These are phyloP conservation scores for Rotaria socialis DNA, from an alignment of 2,888 invertebrate species.

Conservation along the genomic window DNA sequence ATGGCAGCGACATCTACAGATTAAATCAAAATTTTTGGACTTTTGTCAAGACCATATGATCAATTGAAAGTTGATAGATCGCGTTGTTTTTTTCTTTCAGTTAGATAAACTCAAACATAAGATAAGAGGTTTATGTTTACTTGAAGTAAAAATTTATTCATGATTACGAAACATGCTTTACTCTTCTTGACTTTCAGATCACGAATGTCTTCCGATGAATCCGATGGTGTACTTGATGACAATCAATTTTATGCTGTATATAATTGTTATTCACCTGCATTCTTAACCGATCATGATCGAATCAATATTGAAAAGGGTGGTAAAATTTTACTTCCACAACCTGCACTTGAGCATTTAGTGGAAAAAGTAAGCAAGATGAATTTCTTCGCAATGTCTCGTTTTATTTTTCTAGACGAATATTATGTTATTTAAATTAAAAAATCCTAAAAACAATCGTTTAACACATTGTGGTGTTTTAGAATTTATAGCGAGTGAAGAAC, in stretches of 20 bases:
- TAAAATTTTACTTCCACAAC: constrained; percentile 70
- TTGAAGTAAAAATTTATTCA: no score
- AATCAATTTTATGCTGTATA: constrained; percentile 65
- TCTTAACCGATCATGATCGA: constrained; percentile 86
- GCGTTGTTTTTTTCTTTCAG: no score
- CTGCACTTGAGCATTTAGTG: constrained; percentile 1
- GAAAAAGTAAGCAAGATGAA: not conserved
- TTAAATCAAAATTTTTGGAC: not conserved
- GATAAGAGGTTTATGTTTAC: no score
- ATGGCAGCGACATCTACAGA: not conserved
- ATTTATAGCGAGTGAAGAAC: constrained; percentile 62
- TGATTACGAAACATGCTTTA: no score
- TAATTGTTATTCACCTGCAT: constrained; percentile 85
- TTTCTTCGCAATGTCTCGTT: constrained; percentile 48
- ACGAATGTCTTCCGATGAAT: not conserved
- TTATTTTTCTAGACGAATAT: constrained; percentile 78
- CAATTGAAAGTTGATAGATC: not conserved
- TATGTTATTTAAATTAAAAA: constrained; percentile 41
- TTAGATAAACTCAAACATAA: no score
- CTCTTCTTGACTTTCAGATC: not conserved
- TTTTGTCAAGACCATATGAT: constrained; percentile 4
- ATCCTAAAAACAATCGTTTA: not conserved
- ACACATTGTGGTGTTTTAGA: constrained; percentile 47
- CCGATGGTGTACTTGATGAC: not conserved
- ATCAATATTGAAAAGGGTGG: constrained; percentile 91